A percentile compares a stretch with the other conserved stretches of the same genome.
Evolutionary conservation across 1,140 invertebrate genomes (phyloP).

Genomic region (Cydia strobilella): DNA sequence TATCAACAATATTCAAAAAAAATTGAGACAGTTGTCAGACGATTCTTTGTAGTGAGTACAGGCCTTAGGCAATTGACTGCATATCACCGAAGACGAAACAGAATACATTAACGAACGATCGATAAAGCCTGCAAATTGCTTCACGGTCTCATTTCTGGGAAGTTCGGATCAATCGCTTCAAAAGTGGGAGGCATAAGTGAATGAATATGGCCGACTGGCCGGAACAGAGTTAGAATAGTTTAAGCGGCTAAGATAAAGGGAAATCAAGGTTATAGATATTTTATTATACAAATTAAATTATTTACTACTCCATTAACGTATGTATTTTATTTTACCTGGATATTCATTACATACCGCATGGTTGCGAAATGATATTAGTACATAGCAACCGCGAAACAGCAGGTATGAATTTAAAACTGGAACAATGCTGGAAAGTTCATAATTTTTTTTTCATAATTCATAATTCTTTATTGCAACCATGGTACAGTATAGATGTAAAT

Average conservation of each 20-base stretch:
- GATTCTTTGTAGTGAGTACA: neutral
- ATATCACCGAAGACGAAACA: slow-evolving; percentile 15
- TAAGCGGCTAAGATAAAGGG: neutral
- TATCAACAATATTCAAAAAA: too few species aligned
- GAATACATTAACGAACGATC: slow-evolving; percentile 25
- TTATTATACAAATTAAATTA: neutral
- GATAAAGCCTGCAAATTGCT: slow-evolving; percentile 33
- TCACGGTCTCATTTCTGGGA: slow-evolving; percentile 35
- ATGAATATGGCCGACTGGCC: slow-evolving; percentile 38
- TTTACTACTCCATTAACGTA: neutral
- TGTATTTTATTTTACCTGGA: neutral
- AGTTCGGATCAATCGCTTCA: slow-evolving; percentile 16
- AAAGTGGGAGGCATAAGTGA: slow-evolving; percentile 17
- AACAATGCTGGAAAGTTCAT: too few species aligned
- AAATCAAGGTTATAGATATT: neutral
- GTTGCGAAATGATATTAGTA: too few species aligned
- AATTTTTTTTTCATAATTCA: too few species aligned
- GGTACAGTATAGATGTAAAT: too few species aligned
- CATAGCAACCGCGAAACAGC: too few species aligned
- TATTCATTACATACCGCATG: too few species aligned
- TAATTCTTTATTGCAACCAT: too few species aligned
- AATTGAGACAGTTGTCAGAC: neutral
- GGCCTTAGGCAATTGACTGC: slow-evolving; percentile 21
- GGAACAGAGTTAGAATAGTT: neutral
- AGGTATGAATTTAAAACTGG: too few species aligned